Percentiles rank a stretch among this genome's conserved stretches.
These are phyloP conservation scores for Campoplex capitator DNA, from an alignment of 2,888 invertebrate genomes.

Conservation along the genomic window DNA sequence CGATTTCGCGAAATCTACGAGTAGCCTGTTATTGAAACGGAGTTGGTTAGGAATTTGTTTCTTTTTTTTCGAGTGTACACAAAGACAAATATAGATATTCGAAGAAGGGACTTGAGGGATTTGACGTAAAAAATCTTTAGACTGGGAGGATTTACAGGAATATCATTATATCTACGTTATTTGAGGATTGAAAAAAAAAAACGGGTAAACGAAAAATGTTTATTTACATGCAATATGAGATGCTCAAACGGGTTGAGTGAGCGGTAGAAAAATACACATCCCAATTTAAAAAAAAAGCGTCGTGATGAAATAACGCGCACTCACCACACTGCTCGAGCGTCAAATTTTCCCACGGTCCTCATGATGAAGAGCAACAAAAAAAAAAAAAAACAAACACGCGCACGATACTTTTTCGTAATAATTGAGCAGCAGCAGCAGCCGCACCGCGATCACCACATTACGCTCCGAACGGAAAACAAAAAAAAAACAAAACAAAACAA, in stretches of 20 bases:
- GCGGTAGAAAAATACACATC: conserved; percentile 43
- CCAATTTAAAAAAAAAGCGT: conserved; percentile 47
- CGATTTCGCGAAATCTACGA: background rate
- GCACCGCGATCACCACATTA: conserved; percentile 35
- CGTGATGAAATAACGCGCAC: conserved; percentile 66
- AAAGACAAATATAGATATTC: conserved; percentile 26
- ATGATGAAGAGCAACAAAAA: conserved; percentile 46
- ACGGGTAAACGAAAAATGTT: conserved; percentile 32
- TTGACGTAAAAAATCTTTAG: background rate
- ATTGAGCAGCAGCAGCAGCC: conserved; percentile 17
- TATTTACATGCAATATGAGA: conserved; percentile 60
- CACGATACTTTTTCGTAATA: conserved; percentile 42
- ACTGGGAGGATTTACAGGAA: background rate
- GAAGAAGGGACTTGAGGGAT: background rate
- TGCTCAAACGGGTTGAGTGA: conserved; percentile 17
- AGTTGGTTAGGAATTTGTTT: conserved; percentile 21
- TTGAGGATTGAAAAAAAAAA: background rate
- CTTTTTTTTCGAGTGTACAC: conserved; percentile 9
- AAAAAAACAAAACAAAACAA: conserved; percentile 34
- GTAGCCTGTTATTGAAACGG: background rate
- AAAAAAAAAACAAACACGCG: conserved; percentile 25
- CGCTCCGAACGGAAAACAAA: conserved; percentile 28
- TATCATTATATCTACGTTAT: background rate
- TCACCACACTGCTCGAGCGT: conserved; percentile 59
- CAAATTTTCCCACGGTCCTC: conserved; percentile 65